Conservation (phyloP, 2,113 vertebrate genomes). For the Ursus arctos region DNA sequence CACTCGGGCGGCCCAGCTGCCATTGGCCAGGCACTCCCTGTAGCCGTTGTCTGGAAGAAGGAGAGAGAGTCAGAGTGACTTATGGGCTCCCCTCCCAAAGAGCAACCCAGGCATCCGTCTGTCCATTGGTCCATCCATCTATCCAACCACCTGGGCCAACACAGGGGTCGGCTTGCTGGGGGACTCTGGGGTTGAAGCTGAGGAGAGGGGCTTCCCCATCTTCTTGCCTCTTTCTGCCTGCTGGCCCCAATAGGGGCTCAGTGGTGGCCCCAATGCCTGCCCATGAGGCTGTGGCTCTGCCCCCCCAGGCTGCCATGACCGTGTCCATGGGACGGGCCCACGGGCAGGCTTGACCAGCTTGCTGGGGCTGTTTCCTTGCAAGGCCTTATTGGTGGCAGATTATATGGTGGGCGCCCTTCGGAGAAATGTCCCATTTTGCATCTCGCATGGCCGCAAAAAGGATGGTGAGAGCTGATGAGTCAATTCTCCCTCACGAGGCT, state of each 20-base stretch:
- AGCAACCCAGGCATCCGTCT: neutral
- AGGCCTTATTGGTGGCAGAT: neutral
- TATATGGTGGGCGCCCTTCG: neutral
- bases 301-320: neutral
- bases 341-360: neutral
- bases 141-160: neutral
- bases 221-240: neutral
- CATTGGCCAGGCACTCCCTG: constrained; percentile 92
- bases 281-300: neutral
- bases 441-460: neutral
- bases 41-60: constrained; percentile 92
- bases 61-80: neutral
- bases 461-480: neutral
- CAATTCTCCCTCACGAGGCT: neutral
- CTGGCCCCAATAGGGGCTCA: neutral
- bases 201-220: neutral
- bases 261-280: neutral
- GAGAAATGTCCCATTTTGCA: neutral
- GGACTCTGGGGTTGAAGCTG: neutral
- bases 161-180: neutral
- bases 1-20: constrained; percentile 92
- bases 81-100: neutral
- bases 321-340: fast-evolving
- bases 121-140: neutral
- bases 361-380: neutral